Evolutionary conservation across 2,888 invertebrate genomes (phyloP).

Genomic region (Eupithecia dodoneata): DNA sequence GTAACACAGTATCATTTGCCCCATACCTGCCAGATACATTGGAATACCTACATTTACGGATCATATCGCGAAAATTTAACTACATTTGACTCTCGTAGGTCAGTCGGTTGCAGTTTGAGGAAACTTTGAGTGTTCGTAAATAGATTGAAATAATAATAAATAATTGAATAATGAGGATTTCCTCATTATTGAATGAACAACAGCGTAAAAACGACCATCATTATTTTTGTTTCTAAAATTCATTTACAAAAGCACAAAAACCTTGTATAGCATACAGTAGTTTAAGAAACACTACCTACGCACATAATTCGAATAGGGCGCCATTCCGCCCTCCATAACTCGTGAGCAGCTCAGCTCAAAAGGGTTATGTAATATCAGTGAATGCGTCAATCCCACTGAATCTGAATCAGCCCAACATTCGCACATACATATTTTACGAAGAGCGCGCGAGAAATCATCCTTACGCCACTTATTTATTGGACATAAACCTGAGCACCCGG

Average conservation of each 20-base stretch:
- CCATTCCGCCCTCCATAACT: neutral
- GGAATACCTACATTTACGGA: too few species aligned
- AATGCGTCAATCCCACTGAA: constrained; percentile 5
- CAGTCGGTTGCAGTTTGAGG: too few species aligned
- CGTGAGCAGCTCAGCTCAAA: neutral
- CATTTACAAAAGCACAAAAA: neutral
- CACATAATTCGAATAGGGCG: neutral
- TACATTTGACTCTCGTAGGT: too few species aligned
- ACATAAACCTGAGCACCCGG: constrained; percentile 27
- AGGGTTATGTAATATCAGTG: constrained; percentile 5
- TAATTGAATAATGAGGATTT: too few species aligned
- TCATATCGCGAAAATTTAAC: too few species aligned
- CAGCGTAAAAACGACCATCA: neutral
- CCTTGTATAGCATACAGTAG: neutral
- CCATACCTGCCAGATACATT: too few species aligned
- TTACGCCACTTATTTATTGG: constrained; percentile 16
- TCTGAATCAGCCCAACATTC: neutral
- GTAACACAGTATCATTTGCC: too few species aligned
- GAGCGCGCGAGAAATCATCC: constrained; percentile 9
- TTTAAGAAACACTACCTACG: neutral
- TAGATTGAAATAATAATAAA: too few species aligned
- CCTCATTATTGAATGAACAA: neutral
- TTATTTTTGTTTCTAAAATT: neutral
- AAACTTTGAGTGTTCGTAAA: too few species aligned
- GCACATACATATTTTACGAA: constrained; percentile 3